Base-by-base conservation (phyloP, 1,140 invertebrate genomes). In the Habropoda laboriosa region DNA sequence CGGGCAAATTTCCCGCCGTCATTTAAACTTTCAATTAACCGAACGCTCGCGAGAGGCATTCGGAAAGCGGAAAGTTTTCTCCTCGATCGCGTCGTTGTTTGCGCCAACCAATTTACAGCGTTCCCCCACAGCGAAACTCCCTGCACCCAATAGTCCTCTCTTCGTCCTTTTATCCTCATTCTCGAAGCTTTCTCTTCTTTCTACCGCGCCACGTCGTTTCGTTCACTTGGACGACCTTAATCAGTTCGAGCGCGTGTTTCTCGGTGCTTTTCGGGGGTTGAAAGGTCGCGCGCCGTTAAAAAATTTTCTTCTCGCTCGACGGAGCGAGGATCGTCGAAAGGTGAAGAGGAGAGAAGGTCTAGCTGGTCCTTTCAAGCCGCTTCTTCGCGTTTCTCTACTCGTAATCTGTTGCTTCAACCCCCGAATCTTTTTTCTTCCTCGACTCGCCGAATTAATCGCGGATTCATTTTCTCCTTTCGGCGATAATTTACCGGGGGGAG, bases 321-420 rank as follows among this genome's bases (percentile, higher is more conserved):
- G 35, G 18, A 24, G 21, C 61, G 0, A 45, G 40, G 61, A 66
- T 45, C 40, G 32, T 27, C 40, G n/a, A 30, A 27, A 47, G 55
- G 21, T 4, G 21, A 51, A 51, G 49, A n/a, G 49, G 21, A 45
- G 49, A n/a, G 49, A 51, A 45, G 4, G n/a, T 55, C 24, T 32
- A 21, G 40, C 27, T 1, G 12, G 38, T 53, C 38, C 35, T 75
- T 45, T 75, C 60, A 42, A 42, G 38, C 27, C 35, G 40, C n/a
- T 38, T 51, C 42, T 6, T 21, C n/a, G 12, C 8, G 6, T 10
- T 1, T 10, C 53, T 2, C 45, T n/a, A 10, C 24, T 38, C 72
- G 38, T 53, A 76, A 76, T 76, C 73, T 76, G 73, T 76, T 76
- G 63, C 51, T 45, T 51, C 38, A 1, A 55, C 32, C 21, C 30